Evolutionary conservation across 2,113 vertebrate species (phyloP).

Genomic region (Delphinapterus leucas): DNA sequence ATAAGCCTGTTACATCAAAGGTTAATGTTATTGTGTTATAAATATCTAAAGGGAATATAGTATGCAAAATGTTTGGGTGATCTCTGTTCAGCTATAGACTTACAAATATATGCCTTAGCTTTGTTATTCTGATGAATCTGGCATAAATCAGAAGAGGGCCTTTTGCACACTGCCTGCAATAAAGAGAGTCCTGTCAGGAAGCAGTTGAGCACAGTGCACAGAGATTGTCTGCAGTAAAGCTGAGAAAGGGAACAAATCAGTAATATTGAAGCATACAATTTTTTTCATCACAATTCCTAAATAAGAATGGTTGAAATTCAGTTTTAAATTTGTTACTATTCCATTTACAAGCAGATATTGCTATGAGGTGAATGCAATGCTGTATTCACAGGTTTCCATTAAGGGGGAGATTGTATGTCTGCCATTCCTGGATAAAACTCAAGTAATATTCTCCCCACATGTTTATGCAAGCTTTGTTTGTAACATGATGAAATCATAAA

Average conservation of each 20-base stretch:
- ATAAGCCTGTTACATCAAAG: neutral
- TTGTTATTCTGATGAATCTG: neutral
- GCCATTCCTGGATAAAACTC: neutral
- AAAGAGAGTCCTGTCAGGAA: neutral
- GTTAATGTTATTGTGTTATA: neutral
- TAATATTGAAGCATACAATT: neutral
- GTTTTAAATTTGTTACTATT: constrained; percentile 6
- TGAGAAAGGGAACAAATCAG: neutral
- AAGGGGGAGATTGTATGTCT: neutral
- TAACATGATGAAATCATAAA: neutral
- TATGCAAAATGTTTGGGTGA: neutral
- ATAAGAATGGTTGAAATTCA: neutral
- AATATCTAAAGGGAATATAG: neutral
- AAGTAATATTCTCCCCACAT: neutral
- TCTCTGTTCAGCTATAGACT: neutral
- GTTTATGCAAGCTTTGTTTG: neutral
- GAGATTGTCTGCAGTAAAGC: neutral
- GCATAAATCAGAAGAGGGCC: neutral
- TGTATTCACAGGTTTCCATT: neutral
- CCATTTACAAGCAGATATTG: constrained; percentile 49
- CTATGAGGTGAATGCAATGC: neutral
- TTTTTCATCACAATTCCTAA: neutral
- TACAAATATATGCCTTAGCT: neutral
- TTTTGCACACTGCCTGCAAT: neutral
- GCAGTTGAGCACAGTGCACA: too few relatives aligned